Percentiles rank a stretch among this genome's conserved stretches.
phyloP scores from a whole-genome alignment of 2,888 invertebrate genomes.

The Pollenia griseotomentosa region DNA sequence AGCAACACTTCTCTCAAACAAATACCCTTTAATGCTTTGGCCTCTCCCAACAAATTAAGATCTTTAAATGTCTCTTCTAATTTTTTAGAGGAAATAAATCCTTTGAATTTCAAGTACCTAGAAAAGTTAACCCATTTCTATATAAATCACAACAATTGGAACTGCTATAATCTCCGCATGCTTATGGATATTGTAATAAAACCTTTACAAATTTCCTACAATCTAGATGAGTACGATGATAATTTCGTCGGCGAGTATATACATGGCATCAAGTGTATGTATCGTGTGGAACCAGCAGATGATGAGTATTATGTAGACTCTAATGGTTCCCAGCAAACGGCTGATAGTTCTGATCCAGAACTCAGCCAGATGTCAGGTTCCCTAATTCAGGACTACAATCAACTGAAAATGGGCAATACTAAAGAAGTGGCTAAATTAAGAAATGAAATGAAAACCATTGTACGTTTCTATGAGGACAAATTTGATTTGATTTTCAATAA shows the following conservation, averaged over 20 bases:
- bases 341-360: background rate
- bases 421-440: conserved; percentile 77
- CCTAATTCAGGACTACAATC: conserved; percentile 10
- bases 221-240: conserved; percentile 75
- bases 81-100: conserved; percentile 79
- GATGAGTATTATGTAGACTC: conserved; percentile 69
- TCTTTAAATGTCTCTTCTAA: conserved; percentile 80
- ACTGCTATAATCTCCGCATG: conserved; percentile 79
- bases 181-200: conserved; percentile 79
- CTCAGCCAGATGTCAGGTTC: background rate
- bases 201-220: conserved; percentile 77
- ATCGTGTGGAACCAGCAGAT: conserved; percentile 75
- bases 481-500: conserved; percentile 75
- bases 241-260: conserved; percentile 80
- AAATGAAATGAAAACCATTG: conserved; percentile 78
- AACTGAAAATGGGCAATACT: conserved; percentile 43
- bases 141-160: conserved; percentile 81
- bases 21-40: conserved; percentile 76
- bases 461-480: conserved; percentile 79
- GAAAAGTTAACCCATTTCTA: conserved; percentile 79
- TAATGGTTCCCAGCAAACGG: background rate
- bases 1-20: conserved; percentile 79
- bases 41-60: conserved; percentile 75
- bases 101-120: conserved; percentile 76
- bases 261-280: conserved; percentile 81